Percentiles rank a stretch among this genome's conserved stretches.
phyloP scores from a whole-genome alignment of 2,113 vertebrate genomes.

The Onychostoma macrolepis region DNA sequence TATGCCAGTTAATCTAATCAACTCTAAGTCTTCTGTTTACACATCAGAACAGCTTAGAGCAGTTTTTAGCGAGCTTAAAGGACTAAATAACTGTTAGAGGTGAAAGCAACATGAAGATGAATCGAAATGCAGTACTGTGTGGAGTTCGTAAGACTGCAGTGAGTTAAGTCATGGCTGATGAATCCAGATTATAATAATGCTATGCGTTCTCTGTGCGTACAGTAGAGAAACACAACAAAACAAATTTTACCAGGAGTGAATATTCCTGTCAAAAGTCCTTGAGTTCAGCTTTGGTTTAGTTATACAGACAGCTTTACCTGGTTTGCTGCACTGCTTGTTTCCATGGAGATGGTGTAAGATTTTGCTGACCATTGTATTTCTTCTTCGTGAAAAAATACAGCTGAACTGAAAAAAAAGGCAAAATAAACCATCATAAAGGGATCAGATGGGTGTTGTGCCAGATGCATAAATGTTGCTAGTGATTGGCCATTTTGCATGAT shows the following conservation, averaged over 20 bases:
- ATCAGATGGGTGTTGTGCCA: not conserved
- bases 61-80: not conserved
- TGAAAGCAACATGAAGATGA: not conserved
- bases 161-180: not conserved
- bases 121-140: not conserved
- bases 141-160: not conserved
- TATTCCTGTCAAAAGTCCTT: constrained; percentile 37
- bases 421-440: constrained; percentile 3
- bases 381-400: not conserved
- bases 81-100: not conserved
- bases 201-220: not conserved
- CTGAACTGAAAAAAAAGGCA: constrained; percentile 4
- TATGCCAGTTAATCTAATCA: constrained; percentile 44
- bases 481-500: not conserved
- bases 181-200: not conserved
- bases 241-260: constrained; percentile 1
- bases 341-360: constrained; percentile 53
- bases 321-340: constrained; percentile 50
- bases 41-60: constrained; percentile 20
- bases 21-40: constrained; percentile 27
- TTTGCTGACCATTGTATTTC: constrained; percentile 41
- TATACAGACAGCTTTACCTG: constrained; percentile 39
- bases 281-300: constrained; percentile 32
- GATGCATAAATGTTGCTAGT: not conserved
- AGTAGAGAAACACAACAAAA: not conserved